Base-by-base conservation (phyloP, 2,797 vertebrate species). In the Lycodopsis pacificus region DNA sequence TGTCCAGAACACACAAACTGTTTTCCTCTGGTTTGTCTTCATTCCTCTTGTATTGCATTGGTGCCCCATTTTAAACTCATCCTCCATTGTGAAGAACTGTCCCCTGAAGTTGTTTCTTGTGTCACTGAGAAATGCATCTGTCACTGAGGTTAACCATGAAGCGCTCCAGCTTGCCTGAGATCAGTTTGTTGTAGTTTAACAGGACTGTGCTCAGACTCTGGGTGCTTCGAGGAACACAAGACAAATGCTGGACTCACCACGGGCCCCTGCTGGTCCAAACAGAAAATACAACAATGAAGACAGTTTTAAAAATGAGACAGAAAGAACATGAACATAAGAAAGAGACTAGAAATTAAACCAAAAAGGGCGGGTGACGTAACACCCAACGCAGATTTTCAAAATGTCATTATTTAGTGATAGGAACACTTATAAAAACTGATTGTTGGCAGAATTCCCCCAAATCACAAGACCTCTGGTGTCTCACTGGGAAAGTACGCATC, bases 111-210 rank as follows among this genome's bases (percentile, higher is more conserved):
- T 72, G 25, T 32, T 32, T 51, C 10, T 40, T 34, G 40, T 63
- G 49, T 90, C 61, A 88, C 68, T 77, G 51, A 4, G 65, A 67
- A 49, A 69, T 17, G 76, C 94, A 96, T 58, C 49, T 83, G 61
- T 88, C 83, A 42, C 77, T 75, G 79, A 95, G 82, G 57, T 87
- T 87, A 20, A 69, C 63, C 75, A 94, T 74, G 32, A 96, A 86
- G 71, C 76, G 83, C 77, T 95, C 94, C 82, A 95, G 79, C 81
- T 94, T 95, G 69, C 92, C 93, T 15, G 83, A 86, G 71, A 95
- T 88, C 68, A 95, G 90, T 5, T 78, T 80, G 61, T 86, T 91
- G 83, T 93, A 94, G 64, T 83, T 85, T 62, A 70, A 38, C 62
- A 95, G 86, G 62, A 94, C 79, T 46, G 80, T 68, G 34, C 65